These are phyloP conservation scores for Lutjanus argentimaculatus DNA, from an alignment of 2,797 vertebrate genomes.

Conservation along the genomic window DNA sequence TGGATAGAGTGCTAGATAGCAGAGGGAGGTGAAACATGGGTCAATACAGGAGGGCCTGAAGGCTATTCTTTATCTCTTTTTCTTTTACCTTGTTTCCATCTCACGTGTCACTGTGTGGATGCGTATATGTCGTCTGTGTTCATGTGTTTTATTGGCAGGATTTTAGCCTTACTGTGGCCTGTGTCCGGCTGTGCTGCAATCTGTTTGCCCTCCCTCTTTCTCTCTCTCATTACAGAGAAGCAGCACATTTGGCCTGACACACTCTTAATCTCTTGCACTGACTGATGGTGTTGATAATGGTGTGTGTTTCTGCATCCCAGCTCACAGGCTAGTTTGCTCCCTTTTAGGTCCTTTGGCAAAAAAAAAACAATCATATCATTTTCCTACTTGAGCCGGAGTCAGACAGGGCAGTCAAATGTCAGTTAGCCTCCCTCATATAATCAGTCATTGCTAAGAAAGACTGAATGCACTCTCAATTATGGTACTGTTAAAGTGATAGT, in stretches of 20 bases:
- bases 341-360: background rate
- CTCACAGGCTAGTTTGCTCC: background rate
- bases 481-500: too few species aligned
- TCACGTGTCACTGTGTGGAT: background rate
- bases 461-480: background rate
- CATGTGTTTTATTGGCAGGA: slow-evolving; percentile 46
- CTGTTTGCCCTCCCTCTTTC: slow-evolving; percentile 53
- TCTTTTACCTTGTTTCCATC: background rate
- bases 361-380: background rate
- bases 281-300: background rate
- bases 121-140: slow-evolving; percentile 1
- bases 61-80: background rate
- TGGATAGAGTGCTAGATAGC: background rate
- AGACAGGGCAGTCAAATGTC: slow-evolving; percentile 3
- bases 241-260: slow-evolving; percentile 27
- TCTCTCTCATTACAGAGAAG: slow-evolving; percentile 14
- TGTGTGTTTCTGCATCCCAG: background rate
- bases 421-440: background rate
- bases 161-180: slow-evolving; percentile 35
- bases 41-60: background rate
- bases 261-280: slow-evolving; percentile 28
- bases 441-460: background rate
- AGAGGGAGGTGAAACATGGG: background rate
- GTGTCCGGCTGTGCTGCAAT: slow-evolving; percentile 65
- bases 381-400: background rate